A percentile compares a stretch with the other conserved stretches of the same genome.
phyloP scores from a whole-genome alignment of 2,797 vertebrate genomes.

The Telmatherina bonti region DNA sequence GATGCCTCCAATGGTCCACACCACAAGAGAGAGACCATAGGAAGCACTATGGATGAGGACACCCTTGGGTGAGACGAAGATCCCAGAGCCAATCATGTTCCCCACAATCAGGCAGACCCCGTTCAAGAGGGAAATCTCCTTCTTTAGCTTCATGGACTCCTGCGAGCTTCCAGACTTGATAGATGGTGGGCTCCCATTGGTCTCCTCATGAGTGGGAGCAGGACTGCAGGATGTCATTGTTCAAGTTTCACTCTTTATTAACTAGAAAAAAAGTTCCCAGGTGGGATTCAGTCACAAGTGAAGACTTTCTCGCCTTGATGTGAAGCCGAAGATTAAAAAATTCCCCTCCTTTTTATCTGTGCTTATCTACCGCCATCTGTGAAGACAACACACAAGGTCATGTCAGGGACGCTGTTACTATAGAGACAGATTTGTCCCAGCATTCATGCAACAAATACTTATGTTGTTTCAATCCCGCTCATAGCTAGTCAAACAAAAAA shows the following conservation, averaged over 20 bases:
- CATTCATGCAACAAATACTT: slow-evolving; percentile 20
- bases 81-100: slow-evolving; percentile 96
- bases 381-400: slow-evolving; percentile 45
- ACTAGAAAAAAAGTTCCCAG: slow-evolving; percentile 3
- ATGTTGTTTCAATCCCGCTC: slow-evolving; percentile 6
- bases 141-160: slow-evolving; percentile 90
- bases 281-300: slow-evolving; percentile 13
- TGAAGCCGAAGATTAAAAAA: slow-evolving; percentile 4
- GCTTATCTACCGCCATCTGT: slow-evolving; percentile 76
- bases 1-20: slow-evolving; percentile 91
- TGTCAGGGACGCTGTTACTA: slow-evolving; percentile 50
- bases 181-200: slow-evolving; percentile 55
- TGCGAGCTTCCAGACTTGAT: slow-evolving; percentile 33
- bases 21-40: slow-evolving; percentile 90
- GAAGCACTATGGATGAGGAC: slow-evolving; percentile 92
- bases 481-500: slow-evolving; percentile 34
- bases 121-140: slow-evolving; percentile 93
- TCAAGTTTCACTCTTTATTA: slow-evolving; percentile 7
- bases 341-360: slow-evolving; percentile 53
- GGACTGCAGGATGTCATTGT: slow-evolving; percentile 79
- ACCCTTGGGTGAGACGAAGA: slow-evolving; percentile 94
- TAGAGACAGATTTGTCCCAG: slow-evolving; percentile 14
- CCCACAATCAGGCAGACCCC: slow-evolving; percentile 94
- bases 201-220: slow-evolving; percentile 57
- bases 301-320: slow-evolving; percentile 1